A percentile compares a stretch with the other conserved stretches of the same genome.
These are phyloP conservation scores for Leucophora obtusa DNA, from an alignment of 2,888 invertebrate genomes.

Conservation along the genomic window DNA sequence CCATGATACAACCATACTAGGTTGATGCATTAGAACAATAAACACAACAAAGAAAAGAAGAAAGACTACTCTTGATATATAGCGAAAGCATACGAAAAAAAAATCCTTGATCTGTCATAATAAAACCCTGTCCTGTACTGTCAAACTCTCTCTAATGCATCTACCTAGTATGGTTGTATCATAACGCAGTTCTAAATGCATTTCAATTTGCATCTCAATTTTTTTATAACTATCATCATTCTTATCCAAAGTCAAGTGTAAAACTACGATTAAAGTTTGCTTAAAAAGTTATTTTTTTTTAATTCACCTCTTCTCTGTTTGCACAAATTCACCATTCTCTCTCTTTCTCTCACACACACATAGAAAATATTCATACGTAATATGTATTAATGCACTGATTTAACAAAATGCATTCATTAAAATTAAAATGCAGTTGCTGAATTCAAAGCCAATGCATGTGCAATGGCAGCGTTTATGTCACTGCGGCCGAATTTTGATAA, in stretches of 20 bases:
- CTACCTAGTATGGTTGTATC: too few species aligned
- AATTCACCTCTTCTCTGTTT: slow-evolving; percentile 17
- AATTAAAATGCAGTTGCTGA: slow-evolving; percentile 11
- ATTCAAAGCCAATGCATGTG: slow-evolving; percentile 1
- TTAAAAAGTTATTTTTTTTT: not conserved
- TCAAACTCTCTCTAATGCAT: too few species aligned
- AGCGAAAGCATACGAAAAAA: too few species aligned
- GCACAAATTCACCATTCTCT: slow-evolving; percentile 35
- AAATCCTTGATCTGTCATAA: too few species aligned
- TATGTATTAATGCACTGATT: not conserved
- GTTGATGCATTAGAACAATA: too few species aligned
- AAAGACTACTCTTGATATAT: too few species aligned
- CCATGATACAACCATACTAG: too few species aligned
- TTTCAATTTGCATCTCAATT: not conserved
- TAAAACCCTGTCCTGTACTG: too few species aligned
- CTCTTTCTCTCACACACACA: slow-evolving; percentile 13
- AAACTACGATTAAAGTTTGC: slow-evolving; percentile 56
- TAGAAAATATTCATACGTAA: not conserved
- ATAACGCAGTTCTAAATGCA: not conserved
- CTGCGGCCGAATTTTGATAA: slow-evolving; percentile 1
- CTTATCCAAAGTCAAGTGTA: slow-evolving; percentile 67
- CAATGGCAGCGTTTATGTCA: not conserved
- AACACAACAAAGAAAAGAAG: too few species aligned
- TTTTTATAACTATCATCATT: not conserved
- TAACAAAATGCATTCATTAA: slow-evolving; percentile 2